phyloP scores from a whole-genome alignment of 1,140 invertebrate species.

The Asobara japonica region DNA sequence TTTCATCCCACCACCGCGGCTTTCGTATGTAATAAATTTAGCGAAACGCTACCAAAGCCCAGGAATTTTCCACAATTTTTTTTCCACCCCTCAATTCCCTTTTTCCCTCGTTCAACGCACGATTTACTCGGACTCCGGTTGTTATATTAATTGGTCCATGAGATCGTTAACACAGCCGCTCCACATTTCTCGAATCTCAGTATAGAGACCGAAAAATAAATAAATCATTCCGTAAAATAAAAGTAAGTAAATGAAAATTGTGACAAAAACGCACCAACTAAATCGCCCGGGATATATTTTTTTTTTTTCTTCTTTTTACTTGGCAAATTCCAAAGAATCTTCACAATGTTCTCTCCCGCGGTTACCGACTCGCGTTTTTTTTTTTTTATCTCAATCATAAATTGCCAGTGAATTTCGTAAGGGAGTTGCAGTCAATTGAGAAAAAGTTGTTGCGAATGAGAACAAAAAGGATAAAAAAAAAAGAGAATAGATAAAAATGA shows the following conservation, averaged over 20 bases:
- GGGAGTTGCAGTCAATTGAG: neutral
- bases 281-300: neutral
- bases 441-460: neutral
- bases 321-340: neutral
- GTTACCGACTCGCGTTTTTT: neutral
- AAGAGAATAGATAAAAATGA: neutral
- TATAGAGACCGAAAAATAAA: neutral
- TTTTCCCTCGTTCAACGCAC: neutral
- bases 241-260: neutral
- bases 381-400: neutral
- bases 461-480: neutral
- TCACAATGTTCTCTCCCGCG: neutral
- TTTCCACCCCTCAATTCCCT: conserved; percentile 2
- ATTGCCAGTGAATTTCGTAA: neutral
- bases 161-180: conserved; percentile 16
- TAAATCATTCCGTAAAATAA: neutral
- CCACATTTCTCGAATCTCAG: conserved; percentile 13
- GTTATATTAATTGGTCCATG: conserved; percentile 4
- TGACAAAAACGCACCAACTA: neutral
- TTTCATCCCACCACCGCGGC: neutral
- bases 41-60: neutral
- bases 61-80: neutral
- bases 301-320: neutral
- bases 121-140: conserved; percentile 10
- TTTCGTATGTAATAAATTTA: neutral